These are phyloP conservation scores for Fissipunctia ypsillon DNA, from an alignment of 2,888 invertebrate genomes.

Conservation along the genomic window DNA sequence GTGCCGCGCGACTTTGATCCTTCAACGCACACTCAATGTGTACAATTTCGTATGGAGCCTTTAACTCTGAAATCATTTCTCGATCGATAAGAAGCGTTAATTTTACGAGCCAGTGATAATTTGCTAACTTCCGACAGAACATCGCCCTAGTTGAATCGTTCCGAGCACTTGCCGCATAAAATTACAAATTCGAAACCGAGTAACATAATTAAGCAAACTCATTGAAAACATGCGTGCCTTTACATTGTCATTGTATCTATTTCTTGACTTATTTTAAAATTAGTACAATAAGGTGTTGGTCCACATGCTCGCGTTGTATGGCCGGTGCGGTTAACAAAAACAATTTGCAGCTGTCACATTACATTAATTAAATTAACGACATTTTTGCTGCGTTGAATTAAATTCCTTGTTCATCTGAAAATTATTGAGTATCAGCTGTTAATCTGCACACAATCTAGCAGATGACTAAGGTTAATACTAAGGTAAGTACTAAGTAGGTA, in stretches of 20 bases:
- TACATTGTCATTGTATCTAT: constrained; percentile 57
- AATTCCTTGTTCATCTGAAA: constrained; percentile 60
- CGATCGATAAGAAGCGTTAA: constrained; percentile 90
- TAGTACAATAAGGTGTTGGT: constrained; percentile 64
- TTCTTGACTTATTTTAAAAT: constrained; percentile 60
- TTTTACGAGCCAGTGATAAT: constrained; percentile 91
- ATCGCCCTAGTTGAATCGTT: constrained; percentile 89
- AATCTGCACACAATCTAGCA: constrained; percentile 46
- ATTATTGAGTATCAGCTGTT: constrained; percentile 64
- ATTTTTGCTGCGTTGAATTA: constrained; percentile 62
- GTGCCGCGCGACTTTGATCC: constrained; percentile 80
- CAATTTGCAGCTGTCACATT: constrained; percentile 66
- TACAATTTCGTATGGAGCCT: constrained; percentile 76
- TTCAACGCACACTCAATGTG: constrained; percentile 76
- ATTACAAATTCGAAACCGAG: constrained; percentile 82
- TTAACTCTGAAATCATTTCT: constrained; percentile 85
- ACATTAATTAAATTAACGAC: constrained; percentile 66
- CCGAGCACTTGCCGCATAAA: constrained; percentile 86
- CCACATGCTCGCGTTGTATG: constrained; percentile 50
- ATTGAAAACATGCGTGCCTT: constrained; percentile 60
- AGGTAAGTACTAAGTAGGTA: constrained; percentile 1
- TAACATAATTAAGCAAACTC: constrained; percentile 76
- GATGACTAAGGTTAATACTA: constrained; percentile 39
- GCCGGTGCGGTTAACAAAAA: constrained; percentile 50
- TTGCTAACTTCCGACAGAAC: constrained; percentile 90